Conservation (phyloP, 2,888 invertebrate genomes). For the Podabrus alpinus region DNA sequence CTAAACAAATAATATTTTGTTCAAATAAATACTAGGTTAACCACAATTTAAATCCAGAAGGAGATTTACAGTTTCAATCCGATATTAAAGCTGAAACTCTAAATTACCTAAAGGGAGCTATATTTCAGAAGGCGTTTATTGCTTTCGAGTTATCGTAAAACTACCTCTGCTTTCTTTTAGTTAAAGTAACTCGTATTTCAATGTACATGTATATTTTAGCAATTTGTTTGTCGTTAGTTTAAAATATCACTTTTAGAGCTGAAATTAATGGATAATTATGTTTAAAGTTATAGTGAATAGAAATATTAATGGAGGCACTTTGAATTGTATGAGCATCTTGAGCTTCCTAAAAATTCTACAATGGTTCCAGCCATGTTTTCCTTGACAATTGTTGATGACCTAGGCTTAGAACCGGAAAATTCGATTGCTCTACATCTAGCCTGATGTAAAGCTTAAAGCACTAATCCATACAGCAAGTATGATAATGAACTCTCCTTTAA, state of each 20-base stretch:
- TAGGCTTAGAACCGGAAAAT: background rate
- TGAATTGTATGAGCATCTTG: background rate
- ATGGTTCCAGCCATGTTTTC: background rate
- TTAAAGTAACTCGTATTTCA: background rate
- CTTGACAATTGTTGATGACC: background rate
- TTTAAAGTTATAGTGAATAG: background rate
- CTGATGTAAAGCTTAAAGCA: background rate
- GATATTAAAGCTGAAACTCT: constrained; percentile 9
- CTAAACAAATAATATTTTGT: background rate
- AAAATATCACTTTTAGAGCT: background rate
- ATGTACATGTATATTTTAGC: background rate
- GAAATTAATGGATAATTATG: background rate
- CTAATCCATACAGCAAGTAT: background rate
- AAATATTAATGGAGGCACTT: background rate
- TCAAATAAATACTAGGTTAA: background rate
- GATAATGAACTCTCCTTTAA: background rate
- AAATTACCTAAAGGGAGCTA: constrained; percentile 19
- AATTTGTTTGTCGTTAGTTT: background rate
- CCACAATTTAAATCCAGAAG: constrained; percentile 6
- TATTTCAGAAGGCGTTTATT: constrained; percentile 16
- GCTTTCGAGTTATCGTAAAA: background rate
- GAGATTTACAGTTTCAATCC: constrained; percentile 16
- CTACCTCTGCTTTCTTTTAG: background rate
- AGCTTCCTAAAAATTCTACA: background rate
- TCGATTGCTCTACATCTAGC: background rate